Conservation (phyloP, 2,888 invertebrate genomes). For the Glomeris marginata region DNA sequence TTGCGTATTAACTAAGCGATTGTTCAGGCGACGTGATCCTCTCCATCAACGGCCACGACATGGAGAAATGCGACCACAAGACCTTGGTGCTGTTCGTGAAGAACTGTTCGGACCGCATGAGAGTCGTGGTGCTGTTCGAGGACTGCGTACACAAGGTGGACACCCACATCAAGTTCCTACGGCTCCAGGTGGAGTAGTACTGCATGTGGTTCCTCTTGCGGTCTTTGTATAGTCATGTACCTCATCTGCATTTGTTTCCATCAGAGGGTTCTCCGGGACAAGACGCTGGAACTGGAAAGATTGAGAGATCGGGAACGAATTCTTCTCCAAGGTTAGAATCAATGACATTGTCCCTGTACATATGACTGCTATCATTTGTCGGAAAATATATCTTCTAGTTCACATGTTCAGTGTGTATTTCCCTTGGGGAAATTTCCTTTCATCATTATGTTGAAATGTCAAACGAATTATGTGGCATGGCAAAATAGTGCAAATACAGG, state of each 20-base stretch:
- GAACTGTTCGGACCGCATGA: conserved; percentile 73
- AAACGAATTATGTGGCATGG: too few species aligned
- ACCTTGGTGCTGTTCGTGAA: conserved; percentile 84
- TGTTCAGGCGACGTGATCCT: conserved; percentile 86
- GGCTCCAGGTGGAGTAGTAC: conserved; percentile 39
- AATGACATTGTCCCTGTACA: too few species aligned
- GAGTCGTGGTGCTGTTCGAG: conserved; percentile 92
- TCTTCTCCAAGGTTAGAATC: conserved; percentile 32
- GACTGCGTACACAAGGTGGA: conserved; percentile 91
- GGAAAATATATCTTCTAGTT: too few species aligned
- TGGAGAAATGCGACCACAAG: conserved; percentile 88
- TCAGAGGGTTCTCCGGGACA: conserved; percentile 59
- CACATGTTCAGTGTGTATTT: too few species aligned
- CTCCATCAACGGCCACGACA: conserved; percentile 88
- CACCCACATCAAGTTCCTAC: conserved; percentile 81
- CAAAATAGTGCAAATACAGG: too few species aligned
- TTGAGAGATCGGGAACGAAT: conserved; percentile 66
- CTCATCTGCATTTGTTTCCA: conserved; percentile 7
- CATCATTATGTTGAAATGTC: too few species aligned
- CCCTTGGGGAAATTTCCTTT: too few species aligned
- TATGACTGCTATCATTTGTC: too few species aligned
- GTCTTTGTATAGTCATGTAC: too few species aligned
- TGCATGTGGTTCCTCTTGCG: not conserved
- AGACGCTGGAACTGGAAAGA: conserved; percentile 69
- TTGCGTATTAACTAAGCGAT: too few species aligned